These are phyloP conservation scores for Benitochromis conjunctus DNA, from an alignment of 2,113 vertebrate genomes.

Conservation along the genomic window DNA sequence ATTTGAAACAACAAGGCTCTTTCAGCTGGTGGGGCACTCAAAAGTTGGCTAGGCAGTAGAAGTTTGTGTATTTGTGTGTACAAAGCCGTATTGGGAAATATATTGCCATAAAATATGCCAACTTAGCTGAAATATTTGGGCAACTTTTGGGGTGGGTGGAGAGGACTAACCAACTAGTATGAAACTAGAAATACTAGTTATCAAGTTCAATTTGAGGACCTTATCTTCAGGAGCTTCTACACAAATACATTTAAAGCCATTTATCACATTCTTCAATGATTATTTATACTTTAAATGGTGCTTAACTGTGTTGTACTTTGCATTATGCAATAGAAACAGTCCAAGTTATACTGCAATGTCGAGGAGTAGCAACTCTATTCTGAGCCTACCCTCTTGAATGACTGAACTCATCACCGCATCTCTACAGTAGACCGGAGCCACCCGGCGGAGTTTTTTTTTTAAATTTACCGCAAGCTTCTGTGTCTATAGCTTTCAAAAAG, in stretches of 20 bases:
- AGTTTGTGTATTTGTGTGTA: not conserved
- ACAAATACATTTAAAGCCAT: not conserved
- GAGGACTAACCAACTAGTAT: not conserved
- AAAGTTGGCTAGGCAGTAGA: not conserved
- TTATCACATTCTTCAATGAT: not conserved
- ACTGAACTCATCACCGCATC: not conserved
- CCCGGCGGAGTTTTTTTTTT: not conserved
- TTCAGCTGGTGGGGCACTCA: constrained; percentile 19
- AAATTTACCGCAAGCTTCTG: not conserved
- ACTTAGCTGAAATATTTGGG: not conserved
- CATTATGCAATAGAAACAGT: not conserved
- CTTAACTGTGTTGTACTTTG: not conserved
- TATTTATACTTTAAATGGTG: not conserved
- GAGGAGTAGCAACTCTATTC: not conserved
- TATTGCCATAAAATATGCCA: not conserved
- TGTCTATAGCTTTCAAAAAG: not conserved
- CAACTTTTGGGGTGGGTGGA: not conserved
- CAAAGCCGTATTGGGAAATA: not conserved
- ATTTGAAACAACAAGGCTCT: constrained; percentile 46
- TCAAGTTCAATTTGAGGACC: not conserved
- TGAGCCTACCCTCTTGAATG: not conserved
- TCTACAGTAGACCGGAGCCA: not conserved
- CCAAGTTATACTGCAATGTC: not conserved
- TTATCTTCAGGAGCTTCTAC: not conserved
- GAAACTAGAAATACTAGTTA: not conserved